Conservation (phyloP, 2,888 invertebrate species). For the Heliconius ethilla region DNA sequence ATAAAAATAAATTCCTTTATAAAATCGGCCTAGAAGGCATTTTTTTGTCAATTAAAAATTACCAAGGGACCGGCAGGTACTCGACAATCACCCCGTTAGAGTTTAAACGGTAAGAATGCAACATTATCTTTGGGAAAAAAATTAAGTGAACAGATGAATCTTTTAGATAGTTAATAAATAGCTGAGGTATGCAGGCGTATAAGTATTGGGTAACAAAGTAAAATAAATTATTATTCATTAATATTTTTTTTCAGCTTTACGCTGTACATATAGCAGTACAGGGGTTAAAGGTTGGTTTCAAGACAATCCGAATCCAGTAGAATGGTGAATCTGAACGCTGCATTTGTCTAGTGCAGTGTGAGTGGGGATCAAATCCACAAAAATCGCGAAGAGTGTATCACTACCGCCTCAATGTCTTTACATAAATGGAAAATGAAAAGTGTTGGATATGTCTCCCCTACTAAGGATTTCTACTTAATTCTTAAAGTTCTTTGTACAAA, state of each 20-base stretch:
- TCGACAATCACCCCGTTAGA: conserved; percentile 53
- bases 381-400: background rate
- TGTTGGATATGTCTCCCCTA: too few relatives aligned
- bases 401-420: background rate
- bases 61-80: conserved; percentile 74
- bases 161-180: conserved; percentile 11
- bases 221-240: background rate
- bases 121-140: conserved; percentile 9
- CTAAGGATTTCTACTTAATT: too few relatives aligned
- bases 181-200: background rate
- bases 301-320: background rate
- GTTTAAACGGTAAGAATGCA: conserved; percentile 31
- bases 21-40: conserved; percentile 66
- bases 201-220: background rate
- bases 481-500: too few relatives aligned
- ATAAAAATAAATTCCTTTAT: conserved; percentile 78
- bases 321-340: background rate
- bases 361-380: background rate
- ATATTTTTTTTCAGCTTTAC: background rate
- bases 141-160: background rate
- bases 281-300: background rate
- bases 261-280: background rate
- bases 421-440: too few relatives aligned
- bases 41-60: conserved; percentile 82
- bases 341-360: background rate